A percentile compares a stretch with the other conserved stretches of the same genome.
These are phyloP conservation scores for Danio jaintianensis DNA, from an alignment of 2,797 vertebrate genomes.

Conservation along the genomic window DNA sequence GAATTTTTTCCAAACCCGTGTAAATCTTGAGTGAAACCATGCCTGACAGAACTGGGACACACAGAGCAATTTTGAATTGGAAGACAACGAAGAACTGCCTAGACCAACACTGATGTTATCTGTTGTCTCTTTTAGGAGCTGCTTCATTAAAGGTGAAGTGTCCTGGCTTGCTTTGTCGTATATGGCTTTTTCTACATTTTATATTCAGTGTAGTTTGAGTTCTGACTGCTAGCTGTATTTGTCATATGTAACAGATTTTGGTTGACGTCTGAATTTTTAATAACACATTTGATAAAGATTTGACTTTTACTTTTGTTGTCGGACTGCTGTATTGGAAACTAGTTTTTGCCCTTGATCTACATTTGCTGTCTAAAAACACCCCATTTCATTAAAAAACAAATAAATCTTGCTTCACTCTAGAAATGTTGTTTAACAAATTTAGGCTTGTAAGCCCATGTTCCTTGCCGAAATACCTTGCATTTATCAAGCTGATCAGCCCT, in stretches of 20 bases:
- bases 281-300: background rate
- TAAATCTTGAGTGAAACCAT: conserved; percentile 47
- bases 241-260: conserved; percentile 1
- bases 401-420: background rate
- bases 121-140: conserved; percentile 14
- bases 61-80: conserved; percentile 16
- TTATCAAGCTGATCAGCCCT: background rate
- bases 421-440: conserved; percentile 3
- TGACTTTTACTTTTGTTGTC: background rate
- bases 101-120: conserved; percentile 38
- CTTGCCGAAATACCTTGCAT: background rate
- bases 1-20: conserved; percentile 27
- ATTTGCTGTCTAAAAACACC: background rate
- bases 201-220: background rate
- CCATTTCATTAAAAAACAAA: background rate
- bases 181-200: background rate
- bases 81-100: background rate
- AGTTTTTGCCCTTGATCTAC: background rate
- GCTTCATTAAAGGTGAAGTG: conserved; percentile 30
- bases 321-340: background rate
- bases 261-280: background rate
- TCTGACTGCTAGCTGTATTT: background rate
- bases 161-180: conserved; percentile 6
- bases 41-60: conserved; percentile 61
- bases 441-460: background rate